Base-by-base conservation (phyloP, 92 coral and sea anemone species). In the Isaurus tuberculatus region DNA sequence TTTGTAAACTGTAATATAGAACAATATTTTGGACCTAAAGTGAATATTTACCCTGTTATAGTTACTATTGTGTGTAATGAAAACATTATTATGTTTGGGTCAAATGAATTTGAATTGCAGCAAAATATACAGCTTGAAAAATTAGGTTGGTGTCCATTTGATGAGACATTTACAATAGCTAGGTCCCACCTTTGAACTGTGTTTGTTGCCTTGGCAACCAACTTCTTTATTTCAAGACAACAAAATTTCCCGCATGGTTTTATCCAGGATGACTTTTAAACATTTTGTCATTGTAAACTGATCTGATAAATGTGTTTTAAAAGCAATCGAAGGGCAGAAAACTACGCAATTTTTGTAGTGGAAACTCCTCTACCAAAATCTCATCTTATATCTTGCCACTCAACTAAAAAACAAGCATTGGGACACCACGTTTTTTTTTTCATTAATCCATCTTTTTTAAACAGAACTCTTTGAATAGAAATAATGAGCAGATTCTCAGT, bases 301-400 rank as follows among this genome's bases (percentile, higher is more conserved):
- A n/a, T n/a, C n/a, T n/a, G n/a, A n/a, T n/a, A 51, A 51, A 51
- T 51, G 60, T 51, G 60, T 51, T 51, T 51, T 19, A 51, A 51
- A 51, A 51, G 17, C 1, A 51, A n/a, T 7, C 0, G 17, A 7
- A 0, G 60, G 60, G 43, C 43, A n/a, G n/a, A n/a, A n/a, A n/a
- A n/a, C n/a, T n/a, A n/a, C n/a, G n/a, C n/a, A n/a, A n/a, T n/a
- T n/a, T n/a, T n/a, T n/a, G n/a, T n/a, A n/a, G n/a, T n/a, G n/a
- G n/a, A n/a, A n/a, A n/a, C n/a, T n/a, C n/a, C n/a, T n/a, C n/a
- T n/a, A n/a, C n/a, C n/a, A n/a, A n/a, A n/a, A n/a, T n/a, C n/a
- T n/a, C n/a, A n/a, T n/a, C n/a, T n/a, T n/a, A n/a, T n/a, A n/a
- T n/a, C n/a, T n/a, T n/a, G n/a, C n/a, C n/a, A n/a, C n/a, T n/a